phyloP scores from a whole-genome alignment of 2,113 vertebrate genomes.

The Chaetorhynchus papuensis region DNA sequence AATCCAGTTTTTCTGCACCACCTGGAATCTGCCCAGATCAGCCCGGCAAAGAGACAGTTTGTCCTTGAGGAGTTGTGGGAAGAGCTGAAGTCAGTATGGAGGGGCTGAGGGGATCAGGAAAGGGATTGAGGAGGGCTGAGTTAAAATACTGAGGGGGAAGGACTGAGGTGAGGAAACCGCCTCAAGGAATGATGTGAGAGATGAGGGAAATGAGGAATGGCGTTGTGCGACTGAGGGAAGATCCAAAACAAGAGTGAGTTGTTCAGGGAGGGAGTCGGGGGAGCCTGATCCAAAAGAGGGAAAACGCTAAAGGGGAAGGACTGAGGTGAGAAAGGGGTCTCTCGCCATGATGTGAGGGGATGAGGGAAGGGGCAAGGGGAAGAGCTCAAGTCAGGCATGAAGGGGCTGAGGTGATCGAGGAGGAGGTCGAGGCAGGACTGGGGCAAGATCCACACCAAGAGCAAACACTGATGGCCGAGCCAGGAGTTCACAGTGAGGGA shows the following conservation, averaged over 20 bases:
- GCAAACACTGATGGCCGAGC: not conserved
- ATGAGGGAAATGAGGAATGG: not conserved
- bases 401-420: not conserved
- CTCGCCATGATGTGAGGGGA: not conserved
- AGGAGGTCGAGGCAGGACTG: rapidly evolving
- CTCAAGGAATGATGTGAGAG: too few species aligned
- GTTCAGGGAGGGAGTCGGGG: too few species aligned
- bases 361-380: too few species aligned
- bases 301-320: not conserved
- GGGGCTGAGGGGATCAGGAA: not conserved
- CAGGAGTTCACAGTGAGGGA: not conserved
- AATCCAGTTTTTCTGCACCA: not conserved
- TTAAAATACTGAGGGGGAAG: not conserved
- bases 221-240: not conserved
- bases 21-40: not conserved
- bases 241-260: too few species aligned
- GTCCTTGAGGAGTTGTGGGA: not conserved
- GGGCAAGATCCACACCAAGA: not conserved
- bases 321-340: not conserved
- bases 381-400: not conserved
- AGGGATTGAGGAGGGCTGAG: not conserved
- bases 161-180: not conserved
- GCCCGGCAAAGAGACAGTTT: not conserved
- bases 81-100: not conserved
- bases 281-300: not conserved